Conservation (phyloP, 2,888 invertebrate species). For the Sepiola atlantica region DNA sequence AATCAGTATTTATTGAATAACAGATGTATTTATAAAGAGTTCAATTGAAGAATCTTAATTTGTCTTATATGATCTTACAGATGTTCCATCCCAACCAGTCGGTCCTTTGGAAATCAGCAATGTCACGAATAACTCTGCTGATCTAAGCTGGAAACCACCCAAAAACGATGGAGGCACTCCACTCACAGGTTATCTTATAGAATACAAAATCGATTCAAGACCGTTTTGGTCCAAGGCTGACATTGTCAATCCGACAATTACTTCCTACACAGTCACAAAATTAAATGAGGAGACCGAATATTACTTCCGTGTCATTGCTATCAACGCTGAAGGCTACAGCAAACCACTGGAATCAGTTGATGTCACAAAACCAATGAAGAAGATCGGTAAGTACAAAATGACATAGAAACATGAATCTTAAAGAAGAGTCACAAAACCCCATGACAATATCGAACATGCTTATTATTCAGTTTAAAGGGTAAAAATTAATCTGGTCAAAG, state of each 20-base stretch:
- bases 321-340: slow-evolving; percentile 88
- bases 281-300: slow-evolving; percentile 87
- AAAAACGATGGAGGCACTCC: slow-evolving; percentile 65
- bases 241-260: slow-evolving; percentile 56
- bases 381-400: slow-evolving; percentile 52
- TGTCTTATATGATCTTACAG: slow-evolving; percentile 50
- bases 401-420: neutral
- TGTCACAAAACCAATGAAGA: slow-evolving; percentile 55
- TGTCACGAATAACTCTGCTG: slow-evolving; percentile 58
- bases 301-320: slow-evolving; percentile 88
- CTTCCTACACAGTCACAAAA: slow-evolving; percentile 76
- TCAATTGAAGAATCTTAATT: neutral
- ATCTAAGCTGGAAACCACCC: slow-evolving; percentile 65
- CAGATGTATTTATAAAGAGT: neutral
- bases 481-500: too few relatives aligned
- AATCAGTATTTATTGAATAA: neutral
- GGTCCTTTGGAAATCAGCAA: slow-evolving; percentile 53
- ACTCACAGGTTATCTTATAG: slow-evolving; percentile 63
- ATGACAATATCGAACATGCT: too few relatives aligned
- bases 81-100: slow-evolving; percentile 59
- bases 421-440: too few relatives aligned
- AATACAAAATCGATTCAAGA: slow-evolving; percentile 79
- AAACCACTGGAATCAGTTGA: slow-evolving; percentile 78
- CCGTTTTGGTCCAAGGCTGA: slow-evolving; percentile 51
- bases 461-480: too few relatives aligned